A percentile compares a stretch with the other conserved stretches of the same genome.
Evolutionary conservation across 2,888 invertebrate species (phyloP).

Genomic region (Zhengitettix transpicula): DNA sequence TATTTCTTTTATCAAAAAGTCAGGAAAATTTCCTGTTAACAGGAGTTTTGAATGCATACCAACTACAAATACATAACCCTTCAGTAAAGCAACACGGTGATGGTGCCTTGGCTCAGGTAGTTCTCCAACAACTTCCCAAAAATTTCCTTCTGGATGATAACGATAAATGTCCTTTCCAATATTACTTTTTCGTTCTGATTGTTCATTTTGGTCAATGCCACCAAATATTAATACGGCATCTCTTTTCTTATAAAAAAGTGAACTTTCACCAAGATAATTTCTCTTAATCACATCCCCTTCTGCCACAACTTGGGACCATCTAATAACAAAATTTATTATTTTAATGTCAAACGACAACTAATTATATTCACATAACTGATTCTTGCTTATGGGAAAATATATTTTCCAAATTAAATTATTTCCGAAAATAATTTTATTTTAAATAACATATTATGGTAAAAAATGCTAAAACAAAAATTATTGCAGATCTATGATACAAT

Average conservation of each 20-base stretch:
- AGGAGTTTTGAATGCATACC: conserved; percentile 26
- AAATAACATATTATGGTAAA: too few relatives aligned
- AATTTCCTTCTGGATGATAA: conserved; percentile 35
- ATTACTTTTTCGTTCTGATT: conserved; percentile 36
- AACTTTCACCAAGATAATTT: conserved; percentile 32
- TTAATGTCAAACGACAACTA: too few relatives aligned
- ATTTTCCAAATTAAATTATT: too few relatives aligned
- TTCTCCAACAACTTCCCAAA: conserved; percentile 48
- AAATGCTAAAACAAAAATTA: too few relatives aligned
- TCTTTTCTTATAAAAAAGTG: conserved; percentile 37
- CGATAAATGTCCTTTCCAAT: conserved; percentile 41
- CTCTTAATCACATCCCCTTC: conserved; percentile 16
- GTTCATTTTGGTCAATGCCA: conserved; percentile 45
- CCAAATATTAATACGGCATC: conserved; percentile 51
- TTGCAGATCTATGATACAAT: too few relatives aligned
- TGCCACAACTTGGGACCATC: too few relatives aligned
- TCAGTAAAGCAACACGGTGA: conserved; percentile 44
- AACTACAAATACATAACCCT: conserved; percentile 46
- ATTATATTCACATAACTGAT: too few relatives aligned
- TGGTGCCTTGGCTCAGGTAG: conserved; percentile 54
- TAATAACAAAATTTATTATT: too few relatives aligned
- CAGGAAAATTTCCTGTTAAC: too few relatives aligned
- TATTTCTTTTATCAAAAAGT: too few relatives aligned
- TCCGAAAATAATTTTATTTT: too few relatives aligned
- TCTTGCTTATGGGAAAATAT: too few relatives aligned